phyloP scores from a whole-genome alignment of 2,113 vertebrate species.

The Megaptera novaeangliae region DNA sequence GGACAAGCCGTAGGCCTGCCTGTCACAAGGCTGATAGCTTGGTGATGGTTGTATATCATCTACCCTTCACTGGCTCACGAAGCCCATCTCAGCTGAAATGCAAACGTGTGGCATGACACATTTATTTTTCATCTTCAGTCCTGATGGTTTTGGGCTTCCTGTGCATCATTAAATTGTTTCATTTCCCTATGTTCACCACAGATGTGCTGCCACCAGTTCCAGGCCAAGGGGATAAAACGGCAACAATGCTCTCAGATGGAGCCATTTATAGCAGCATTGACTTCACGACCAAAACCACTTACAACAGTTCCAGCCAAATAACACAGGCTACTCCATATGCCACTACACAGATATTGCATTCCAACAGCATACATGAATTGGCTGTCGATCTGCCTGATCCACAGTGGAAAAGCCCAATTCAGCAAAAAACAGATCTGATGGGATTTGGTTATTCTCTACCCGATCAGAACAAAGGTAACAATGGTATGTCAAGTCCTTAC shows the following conservation, averaged over 20 bases:
- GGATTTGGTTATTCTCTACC: conserved; percentile 95
- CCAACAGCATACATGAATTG: conserved; percentile 97
- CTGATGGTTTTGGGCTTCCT: conserved; percentile 68
- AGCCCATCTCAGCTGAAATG: conserved; percentile 79
- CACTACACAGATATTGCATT: conserved; percentile 97
- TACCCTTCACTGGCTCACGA: conserved; percentile 87
- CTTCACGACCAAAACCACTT: conserved; percentile 96
- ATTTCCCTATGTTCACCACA: conserved; percentile 78
- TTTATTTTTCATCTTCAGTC: conserved; percentile 81
- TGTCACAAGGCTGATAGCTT: conserved; percentile 89
- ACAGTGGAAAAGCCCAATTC: conserved; percentile 96
- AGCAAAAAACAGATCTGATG: conserved; percentile 95
- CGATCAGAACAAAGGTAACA: conserved; percentile 98
- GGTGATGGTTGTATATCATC: conserved; percentile 91
- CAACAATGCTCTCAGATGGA: conserved; percentile 98
- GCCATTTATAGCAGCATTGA: conserved; percentile 99
- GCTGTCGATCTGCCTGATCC: conserved; percentile 96
- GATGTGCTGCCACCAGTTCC: conserved; percentile 89
- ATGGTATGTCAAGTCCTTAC: conserved; percentile 86
- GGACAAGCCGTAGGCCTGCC: conserved; percentile 86
- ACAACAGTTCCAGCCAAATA: conserved; percentile 94
- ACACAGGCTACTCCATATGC: conserved; percentile 97
- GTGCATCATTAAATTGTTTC: conserved; percentile 76
- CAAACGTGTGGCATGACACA: conserved; percentile 79
- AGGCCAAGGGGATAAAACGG: conserved; percentile 93